Conservation (phyloP, 2,888 invertebrate genomes). For the Acheta domesticus region DNA sequence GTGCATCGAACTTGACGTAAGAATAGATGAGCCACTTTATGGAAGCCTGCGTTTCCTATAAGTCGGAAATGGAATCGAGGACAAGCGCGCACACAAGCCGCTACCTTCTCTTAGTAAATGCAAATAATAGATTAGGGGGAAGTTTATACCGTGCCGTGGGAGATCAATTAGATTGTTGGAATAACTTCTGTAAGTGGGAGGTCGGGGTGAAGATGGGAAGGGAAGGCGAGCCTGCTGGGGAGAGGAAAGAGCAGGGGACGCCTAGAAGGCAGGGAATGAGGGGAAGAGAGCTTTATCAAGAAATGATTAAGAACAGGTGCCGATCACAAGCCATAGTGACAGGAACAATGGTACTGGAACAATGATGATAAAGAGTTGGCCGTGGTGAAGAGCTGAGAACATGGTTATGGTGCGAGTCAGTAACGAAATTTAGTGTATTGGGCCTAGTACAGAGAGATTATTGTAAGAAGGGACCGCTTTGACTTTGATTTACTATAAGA, state of each 20-base stretch:
- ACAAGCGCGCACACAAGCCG: background rate
- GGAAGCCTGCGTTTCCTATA: background rate
- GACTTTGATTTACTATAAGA: too few species aligned
- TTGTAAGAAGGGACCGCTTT: too few species aligned
- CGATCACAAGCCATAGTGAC: too few species aligned
- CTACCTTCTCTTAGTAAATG: constrained; percentile 1
- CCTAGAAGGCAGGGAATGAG: background rate
- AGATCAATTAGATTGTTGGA: background rate
- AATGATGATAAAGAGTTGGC: too few species aligned
- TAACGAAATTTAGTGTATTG: too few species aligned
- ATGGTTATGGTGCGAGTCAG: too few species aligned
- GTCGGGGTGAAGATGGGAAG: background rate
- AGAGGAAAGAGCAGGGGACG: background rate
- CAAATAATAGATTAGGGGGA: constrained; percentile 18
- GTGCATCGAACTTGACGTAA: constrained; percentile 1
- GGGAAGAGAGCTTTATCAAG: background rate
- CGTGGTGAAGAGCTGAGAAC: too few species aligned
- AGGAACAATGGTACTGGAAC: too few species aligned
- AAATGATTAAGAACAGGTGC: too few species aligned
- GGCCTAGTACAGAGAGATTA: too few species aligned
- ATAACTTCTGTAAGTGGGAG: background rate
- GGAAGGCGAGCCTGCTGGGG: background rate
- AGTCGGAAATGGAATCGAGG: constrained; percentile 3
- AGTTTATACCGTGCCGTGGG: background rate
- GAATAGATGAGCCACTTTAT: constrained; percentile 18